phyloP scores from a whole-genome alignment of 1,140 invertebrate species.

The Calephelis virginiensis region DNA sequence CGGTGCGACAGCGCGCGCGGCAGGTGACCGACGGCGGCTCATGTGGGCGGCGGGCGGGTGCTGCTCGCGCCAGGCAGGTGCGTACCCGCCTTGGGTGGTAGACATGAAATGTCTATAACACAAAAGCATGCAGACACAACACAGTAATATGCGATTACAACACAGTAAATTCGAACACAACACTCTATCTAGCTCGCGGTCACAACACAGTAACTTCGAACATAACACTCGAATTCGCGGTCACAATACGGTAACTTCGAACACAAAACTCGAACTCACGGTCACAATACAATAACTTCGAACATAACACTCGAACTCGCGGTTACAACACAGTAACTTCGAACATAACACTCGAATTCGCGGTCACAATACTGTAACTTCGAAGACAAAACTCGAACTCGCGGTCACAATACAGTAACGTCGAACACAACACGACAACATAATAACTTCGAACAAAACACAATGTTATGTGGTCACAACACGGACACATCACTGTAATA shows the following conservation, averaged over 20 bases:
- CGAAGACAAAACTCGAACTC: no score
- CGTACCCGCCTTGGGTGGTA: background rate
- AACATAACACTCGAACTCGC: no score
- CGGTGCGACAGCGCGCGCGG: constrained; percentile 58
- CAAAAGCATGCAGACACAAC: background rate
- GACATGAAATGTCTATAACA: background rate
- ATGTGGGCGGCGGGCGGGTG: constrained; percentile 73
- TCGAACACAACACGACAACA: no score
- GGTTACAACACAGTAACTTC: no score
- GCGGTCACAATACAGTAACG: no score
- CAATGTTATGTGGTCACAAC: no score
- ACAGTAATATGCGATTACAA: background rate
- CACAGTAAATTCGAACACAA: background rate
- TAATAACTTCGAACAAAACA: no score
- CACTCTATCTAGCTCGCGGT: background rate
- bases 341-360: no score
- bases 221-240: background rate
- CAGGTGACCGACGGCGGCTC: constrained; percentile 70
- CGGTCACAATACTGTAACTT: no score
- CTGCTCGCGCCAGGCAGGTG: constrained; percentile 74
- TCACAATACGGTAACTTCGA: background rate
- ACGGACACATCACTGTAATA: no score
- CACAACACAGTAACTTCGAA: background rate
- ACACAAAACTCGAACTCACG: background rate
- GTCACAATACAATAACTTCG: no score